These are phyloP conservation scores for Chloroclysta siterata DNA, from an alignment of 2,888 invertebrate genomes.

Conservation along the genomic window DNA sequence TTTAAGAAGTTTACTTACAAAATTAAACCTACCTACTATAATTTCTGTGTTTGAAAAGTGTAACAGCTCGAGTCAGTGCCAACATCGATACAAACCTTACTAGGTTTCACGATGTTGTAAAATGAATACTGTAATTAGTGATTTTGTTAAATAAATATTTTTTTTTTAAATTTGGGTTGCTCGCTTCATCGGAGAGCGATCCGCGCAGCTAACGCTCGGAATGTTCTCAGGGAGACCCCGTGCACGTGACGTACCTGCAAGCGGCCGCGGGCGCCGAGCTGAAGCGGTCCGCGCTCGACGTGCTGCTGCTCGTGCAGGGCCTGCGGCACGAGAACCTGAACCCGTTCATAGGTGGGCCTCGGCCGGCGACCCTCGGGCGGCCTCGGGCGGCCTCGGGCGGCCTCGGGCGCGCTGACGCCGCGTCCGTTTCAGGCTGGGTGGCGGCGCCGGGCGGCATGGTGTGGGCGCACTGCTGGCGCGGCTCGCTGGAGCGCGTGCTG, in stretches of 20 bases:
- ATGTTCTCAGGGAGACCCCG: constrained; percentile 91
- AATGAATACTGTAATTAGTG: no score
- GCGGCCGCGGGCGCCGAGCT: constrained; percentile 86
- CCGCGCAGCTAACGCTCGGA: no score
- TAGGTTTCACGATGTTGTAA: no score
- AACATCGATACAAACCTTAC: no score
- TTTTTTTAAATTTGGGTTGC: no score
- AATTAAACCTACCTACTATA: no score
- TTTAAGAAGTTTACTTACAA: no score
- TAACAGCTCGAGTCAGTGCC: no score
- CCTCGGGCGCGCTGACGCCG: constrained; percentile 79
- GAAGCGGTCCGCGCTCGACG: constrained; percentile 91
- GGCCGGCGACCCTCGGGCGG: constrained; percentile 84
- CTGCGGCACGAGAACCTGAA: constrained; percentile 96
- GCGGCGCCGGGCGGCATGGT: constrained; percentile 93
- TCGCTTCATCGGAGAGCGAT: no score
- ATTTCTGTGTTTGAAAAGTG: no score
- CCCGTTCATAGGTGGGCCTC: constrained; percentile 88
- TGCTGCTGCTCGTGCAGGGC: constrained; percentile 91
- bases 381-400: no score
- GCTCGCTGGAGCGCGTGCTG: constrained; percentile 94
- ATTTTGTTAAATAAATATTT: no score
- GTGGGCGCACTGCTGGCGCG: constrained; percentile 94
- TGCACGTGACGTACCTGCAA: constrained; percentile 92
- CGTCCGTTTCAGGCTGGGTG: constrained; percentile 87